These are phyloP conservation scores for Drosophila saltans DNA, from an alignment of 1,140 invertebrate species.

Conservation along the genomic window DNA sequence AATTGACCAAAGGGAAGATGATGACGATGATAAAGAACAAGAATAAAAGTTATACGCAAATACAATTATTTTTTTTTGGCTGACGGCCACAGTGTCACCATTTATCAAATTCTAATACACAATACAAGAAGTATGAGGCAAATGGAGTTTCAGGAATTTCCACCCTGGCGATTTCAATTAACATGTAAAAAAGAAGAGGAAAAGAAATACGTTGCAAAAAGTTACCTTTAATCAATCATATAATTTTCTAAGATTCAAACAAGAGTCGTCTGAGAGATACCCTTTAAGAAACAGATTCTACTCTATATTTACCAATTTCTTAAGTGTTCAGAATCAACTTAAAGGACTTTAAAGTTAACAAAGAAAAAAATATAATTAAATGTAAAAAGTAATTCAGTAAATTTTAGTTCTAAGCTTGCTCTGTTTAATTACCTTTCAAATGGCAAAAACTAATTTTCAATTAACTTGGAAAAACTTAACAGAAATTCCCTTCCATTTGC, in stretches of 20 bases:
- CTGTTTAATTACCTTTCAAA: neutral
- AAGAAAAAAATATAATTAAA: too few relatives aligned
- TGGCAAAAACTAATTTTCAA: neutral
- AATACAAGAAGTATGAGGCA: neutral
- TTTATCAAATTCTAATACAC: conserved; percentile 50
- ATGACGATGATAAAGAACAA: conserved; percentile 19
- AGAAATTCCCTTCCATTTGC: neutral
- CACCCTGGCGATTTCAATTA: conserved; percentile 65
- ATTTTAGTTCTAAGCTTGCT: neutral
- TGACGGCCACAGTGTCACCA: conserved; percentile 38
- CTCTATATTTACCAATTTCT: too few relatives aligned
- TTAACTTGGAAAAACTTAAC: neutral
- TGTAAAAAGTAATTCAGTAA: neutral
- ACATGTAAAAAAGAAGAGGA: conserved; percentile 4
- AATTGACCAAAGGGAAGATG: conserved; percentile 36
- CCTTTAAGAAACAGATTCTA: neutral
- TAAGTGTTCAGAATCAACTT: too few relatives aligned
- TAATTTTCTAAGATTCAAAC: neutral
- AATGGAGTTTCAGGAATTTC: neutral
- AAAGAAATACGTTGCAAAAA: conserved; percentile 19
- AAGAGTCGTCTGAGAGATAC: neutral
- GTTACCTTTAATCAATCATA: conserved; percentile 63
- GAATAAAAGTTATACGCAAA: conserved; percentile 45
- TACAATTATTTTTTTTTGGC: conserved; percentile 61
- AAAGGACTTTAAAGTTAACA: too few relatives aligned